Percentiles rank a stretch among this genome's conserved stretches.
Evolutionary conservation across 2,888 invertebrate species (phyloP).

Genomic region (Harpalus rufipes): DNA sequence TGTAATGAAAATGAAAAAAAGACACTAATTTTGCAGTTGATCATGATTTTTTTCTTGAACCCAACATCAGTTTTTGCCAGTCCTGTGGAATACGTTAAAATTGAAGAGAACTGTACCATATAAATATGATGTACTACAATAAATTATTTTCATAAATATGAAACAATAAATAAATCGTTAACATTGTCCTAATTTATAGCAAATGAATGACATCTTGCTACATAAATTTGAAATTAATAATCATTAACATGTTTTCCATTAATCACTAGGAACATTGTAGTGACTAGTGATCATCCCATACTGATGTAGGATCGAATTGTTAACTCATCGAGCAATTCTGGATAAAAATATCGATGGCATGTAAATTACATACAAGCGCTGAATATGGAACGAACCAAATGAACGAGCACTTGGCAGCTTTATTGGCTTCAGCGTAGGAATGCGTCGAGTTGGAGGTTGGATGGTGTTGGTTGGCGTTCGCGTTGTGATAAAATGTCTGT

Average conservation of each 20-base stretch:
- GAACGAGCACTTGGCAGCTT: constrained; percentile 76
- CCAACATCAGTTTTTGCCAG: too few species aligned
- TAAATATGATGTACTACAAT: too few species aligned
- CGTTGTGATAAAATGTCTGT: constrained; percentile 76
- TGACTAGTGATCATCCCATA: not conserved
- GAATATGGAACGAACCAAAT: constrained; percentile 77
- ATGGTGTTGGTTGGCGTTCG: constrained; percentile 2
- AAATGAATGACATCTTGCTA: not conserved
- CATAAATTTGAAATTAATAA: not conserved
- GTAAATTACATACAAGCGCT: constrained; percentile 76
- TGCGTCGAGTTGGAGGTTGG: constrained; percentile 66
- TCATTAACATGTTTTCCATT: not conserved
- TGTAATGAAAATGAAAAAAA: too few species aligned
- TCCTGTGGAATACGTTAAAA: too few species aligned
- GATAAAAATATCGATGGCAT: constrained; percentile 78
- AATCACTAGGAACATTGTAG: not conserved
- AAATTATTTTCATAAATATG: too few species aligned
- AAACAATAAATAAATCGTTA: too few species aligned
- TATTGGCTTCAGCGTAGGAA: constrained; percentile 75
- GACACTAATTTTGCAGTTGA: too few species aligned
- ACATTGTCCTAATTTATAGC: not conserved
- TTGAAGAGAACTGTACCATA: too few species aligned
- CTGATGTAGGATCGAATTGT: not conserved
- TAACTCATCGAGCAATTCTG: constrained; percentile 73
- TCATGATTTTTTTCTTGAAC: too few species aligned